Conservation (phyloP, 2,113 vertebrate species). For the Chascanopsetta lugubris region DNA sequence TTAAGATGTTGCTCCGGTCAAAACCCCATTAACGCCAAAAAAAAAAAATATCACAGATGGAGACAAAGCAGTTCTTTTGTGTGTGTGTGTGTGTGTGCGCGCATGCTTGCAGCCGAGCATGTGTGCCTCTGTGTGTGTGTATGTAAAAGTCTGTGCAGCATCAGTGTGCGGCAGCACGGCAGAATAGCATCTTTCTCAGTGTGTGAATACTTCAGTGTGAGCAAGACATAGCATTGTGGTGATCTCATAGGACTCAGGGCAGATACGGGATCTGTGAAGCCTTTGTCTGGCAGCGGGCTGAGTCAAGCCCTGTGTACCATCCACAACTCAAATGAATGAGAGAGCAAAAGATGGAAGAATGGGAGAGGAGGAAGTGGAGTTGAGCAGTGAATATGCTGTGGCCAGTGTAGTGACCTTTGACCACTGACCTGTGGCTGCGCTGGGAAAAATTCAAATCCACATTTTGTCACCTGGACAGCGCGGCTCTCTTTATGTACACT, state of each 20-base stretch:
- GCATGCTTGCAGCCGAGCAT: slow-evolving; percentile 4
- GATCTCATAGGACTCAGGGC: slow-evolving; percentile 72
- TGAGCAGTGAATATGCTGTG: slow-evolving; percentile 19
- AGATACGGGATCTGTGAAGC: slow-evolving; percentile 63
- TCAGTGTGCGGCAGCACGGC: slow-evolving; percentile 48
- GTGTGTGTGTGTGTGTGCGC: slow-evolving; percentile 10
- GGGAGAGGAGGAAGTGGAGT: slow-evolving; percentile 11
- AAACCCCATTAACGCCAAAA: slow-evolving; percentile 51
- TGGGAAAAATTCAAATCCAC: slow-evolving; percentile 24
- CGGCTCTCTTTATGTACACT: background rate
- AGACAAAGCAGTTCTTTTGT: slow-evolving; percentile 71
- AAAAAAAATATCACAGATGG: slow-evolving; percentile 43
- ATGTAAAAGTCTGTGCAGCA: slow-evolving; percentile 63
- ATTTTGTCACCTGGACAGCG: slow-evolving; percentile 26
- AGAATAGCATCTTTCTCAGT: slow-evolving; percentile 67
- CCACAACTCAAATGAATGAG: slow-evolving; percentile 56
- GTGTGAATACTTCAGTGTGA: slow-evolving; percentile 68
- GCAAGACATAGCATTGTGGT: slow-evolving; percentile 69
- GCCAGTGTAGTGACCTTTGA: slow-evolving; percentile 39
- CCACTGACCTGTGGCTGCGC: slow-evolving; percentile 29
- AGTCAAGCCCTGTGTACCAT: slow-evolving; percentile 69
- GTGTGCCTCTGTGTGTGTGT: slow-evolving; percentile 41
- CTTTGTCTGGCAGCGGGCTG: slow-evolving; percentile 75
- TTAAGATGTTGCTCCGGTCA: slow-evolving; percentile 16
- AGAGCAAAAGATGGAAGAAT: slow-evolving; percentile 54